A percentile compares a stretch with the other conserved stretches of the same genome.
These are phyloP conservation scores for Rhagonycha lutea DNA, from an alignment of 2,888 invertebrate genomes.

Conservation along the genomic window DNA sequence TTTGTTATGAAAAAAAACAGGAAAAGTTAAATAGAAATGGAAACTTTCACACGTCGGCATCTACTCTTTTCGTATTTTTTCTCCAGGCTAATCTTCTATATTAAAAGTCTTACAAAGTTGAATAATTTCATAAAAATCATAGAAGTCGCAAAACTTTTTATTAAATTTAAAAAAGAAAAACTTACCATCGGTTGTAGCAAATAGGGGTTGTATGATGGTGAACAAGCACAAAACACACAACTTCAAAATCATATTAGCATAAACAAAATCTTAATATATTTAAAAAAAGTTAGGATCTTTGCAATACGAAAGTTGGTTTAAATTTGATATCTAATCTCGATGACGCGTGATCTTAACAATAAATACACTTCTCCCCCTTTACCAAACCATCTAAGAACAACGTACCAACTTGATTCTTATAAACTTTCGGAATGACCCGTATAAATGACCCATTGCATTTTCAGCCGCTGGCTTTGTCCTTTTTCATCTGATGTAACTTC, in stretches of 20 bases:
- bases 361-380: conserved; percentile 38
- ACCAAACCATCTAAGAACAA: conserved; percentile 40
- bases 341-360: conserved; percentile 43
- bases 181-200: conserved; percentile 14
- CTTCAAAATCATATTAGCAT: conserved; percentile 13
- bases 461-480: conserved; percentile 35
- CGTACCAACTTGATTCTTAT: conserved; percentile 36
- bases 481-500: conserved; percentile 43
- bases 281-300: conserved; percentile 29
- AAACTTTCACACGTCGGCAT: conserved; percentile 9
- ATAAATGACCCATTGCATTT: conserved; percentile 38
- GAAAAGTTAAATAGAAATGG: conserved; percentile 14
- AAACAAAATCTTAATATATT: neutral
- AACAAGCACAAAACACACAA: conserved; percentile 6
- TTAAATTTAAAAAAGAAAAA: neutral
- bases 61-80: conserved; percentile 5
- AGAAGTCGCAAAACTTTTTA: conserved; percentile 4
- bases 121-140: conserved; percentile 2
- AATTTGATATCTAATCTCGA: conserved; percentile 44
- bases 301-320: conserved; percentile 37
- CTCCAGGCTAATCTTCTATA: conserved; percentile 1
- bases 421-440: conserved; percentile 33
- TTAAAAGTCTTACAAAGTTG: conserved; percentile 3
- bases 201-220: conserved; percentile 1
- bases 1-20: conserved; percentile 8